Evolutionary conservation across 1,140 invertebrate genomes (phyloP).

Genomic region (Papilio polytes): DNA sequence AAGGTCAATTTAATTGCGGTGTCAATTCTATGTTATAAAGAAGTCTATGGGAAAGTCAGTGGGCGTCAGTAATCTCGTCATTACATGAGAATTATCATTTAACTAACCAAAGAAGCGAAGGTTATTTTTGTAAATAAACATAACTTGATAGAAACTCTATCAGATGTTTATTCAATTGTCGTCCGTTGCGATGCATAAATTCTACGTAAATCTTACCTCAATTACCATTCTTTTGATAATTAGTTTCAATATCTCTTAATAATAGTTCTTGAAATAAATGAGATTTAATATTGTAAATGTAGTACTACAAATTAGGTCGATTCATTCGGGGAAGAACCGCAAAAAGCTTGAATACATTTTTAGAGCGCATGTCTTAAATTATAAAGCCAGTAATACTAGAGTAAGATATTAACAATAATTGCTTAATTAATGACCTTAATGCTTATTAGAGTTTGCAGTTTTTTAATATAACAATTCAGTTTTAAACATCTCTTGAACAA

Average conservation of each 20-base stretch:
- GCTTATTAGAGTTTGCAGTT: too few species aligned
- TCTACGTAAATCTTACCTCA: constrained; percentile 46
- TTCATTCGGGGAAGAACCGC: not conserved
- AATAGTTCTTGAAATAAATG: not conserved
- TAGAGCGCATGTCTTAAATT: not conserved
- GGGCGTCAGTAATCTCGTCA: constrained; percentile 70
- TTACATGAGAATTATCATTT: constrained; percentile 70
- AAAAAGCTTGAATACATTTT: not conserved
- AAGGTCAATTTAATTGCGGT: constrained; percentile 44
- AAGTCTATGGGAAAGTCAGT: constrained; percentile 62
- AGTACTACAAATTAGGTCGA: not conserved
- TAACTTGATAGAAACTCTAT: constrained; percentile 68
- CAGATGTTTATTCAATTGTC: constrained; percentile 69
- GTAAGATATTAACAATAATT: too few species aligned
- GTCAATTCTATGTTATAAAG: constrained; percentile 44
- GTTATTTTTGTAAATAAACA: constrained; percentile 67
- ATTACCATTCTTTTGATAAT: constrained; percentile 41
- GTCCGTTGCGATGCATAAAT: constrained; percentile 55
- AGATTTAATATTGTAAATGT: not conserved
- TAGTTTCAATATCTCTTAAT: constrained; percentile 38
- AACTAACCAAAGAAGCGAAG: constrained; percentile 56
- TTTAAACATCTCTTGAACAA: not conserved
- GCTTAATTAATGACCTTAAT: too few species aligned
- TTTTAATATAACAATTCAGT: too few species aligned
- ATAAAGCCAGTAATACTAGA: too few species aligned